phyloP scores from a whole-genome alignment of 1,140 invertebrate species.

The Anoplophora glabripennis region DNA sequence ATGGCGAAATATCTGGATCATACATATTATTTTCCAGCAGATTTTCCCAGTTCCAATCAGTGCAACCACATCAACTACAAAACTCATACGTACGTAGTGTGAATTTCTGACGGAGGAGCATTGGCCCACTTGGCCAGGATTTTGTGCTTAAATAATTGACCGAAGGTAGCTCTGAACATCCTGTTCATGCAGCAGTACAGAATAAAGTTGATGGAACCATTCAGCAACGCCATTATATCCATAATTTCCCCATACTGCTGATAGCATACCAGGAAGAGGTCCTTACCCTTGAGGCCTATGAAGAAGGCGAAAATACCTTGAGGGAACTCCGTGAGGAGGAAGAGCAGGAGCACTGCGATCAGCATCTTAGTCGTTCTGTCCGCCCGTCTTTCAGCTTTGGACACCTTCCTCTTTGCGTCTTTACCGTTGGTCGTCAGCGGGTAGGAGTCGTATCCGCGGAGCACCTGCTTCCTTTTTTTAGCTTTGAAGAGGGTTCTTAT shows the following conservation, averaged over 20 bases:
- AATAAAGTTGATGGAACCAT: conserved; percentile 91
- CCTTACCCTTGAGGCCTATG: conserved; percentile 68
- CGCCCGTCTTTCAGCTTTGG: conserved; percentile 66
- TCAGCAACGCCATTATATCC: conserved; percentile 88
- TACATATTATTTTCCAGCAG: too few species aligned
- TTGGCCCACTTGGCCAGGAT: conserved; percentile 45
- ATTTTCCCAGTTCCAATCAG: background rate
- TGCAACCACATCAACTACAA: background rate
- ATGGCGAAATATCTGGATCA: too few species aligned
- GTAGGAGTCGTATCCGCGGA: conserved; percentile 62
- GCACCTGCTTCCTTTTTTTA: conserved; percentile 64
- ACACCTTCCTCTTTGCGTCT: conserved; percentile 41
- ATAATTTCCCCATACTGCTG: conserved; percentile 82
- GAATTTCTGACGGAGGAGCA: conserved; percentile 43
- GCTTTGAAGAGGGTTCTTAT: conserved; percentile 71
- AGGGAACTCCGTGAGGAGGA: conserved; percentile 84
- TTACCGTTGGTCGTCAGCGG: conserved; percentile 45
- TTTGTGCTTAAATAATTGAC: conserved; percentile 61
- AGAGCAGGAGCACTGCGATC: conserved; percentile 80
- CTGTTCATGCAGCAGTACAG: conserved; percentile 92
- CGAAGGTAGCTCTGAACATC: conserved; percentile 87
- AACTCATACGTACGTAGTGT: conserved; percentile 56
- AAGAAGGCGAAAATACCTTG: conserved; percentile 74
- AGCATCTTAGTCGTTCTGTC: conserved; percentile 89
- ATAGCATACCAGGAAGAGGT: conserved; percentile 73